These are phyloP conservation scores for Trogon melanurus DNA, from an alignment of 2,113 vertebrate genomes.

Conservation along the genomic window DNA sequence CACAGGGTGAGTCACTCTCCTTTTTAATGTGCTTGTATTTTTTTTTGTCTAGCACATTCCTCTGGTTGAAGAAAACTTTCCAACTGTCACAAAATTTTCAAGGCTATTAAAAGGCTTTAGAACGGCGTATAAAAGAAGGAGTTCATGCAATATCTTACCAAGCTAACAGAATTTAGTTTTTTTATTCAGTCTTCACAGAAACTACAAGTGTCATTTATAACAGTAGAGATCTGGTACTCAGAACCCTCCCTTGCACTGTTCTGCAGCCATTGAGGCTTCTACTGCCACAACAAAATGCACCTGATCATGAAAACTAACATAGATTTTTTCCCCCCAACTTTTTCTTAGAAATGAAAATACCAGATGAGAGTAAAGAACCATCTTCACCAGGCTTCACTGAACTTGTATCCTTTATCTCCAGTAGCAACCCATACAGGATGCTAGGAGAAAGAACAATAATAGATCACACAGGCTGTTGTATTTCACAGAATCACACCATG, in stretches of 20 bases:
- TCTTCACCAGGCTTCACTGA: background rate
- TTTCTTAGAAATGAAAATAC: background rate
- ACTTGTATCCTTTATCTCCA: background rate
- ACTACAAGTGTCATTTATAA: background rate
- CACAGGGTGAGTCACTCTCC: background rate
- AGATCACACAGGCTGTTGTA: background rate
- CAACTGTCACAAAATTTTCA: background rate
- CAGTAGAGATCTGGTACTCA: background rate
- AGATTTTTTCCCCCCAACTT: background rate
- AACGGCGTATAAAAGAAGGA: background rate
- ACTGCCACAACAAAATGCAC: background rate
- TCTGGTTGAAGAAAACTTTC: background rate
- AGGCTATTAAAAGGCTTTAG: background rate
- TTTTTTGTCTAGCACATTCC: background rate
- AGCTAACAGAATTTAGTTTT: background rate
- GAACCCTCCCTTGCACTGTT: background rate
- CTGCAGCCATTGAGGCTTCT: background rate
- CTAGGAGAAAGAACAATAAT: background rate
- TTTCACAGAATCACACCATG: background rate
- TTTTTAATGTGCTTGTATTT: background rate
- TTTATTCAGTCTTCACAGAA: background rate
- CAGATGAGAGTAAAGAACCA: background rate
- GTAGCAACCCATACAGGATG: background rate
- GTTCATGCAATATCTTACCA: background rate
- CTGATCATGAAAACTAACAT: background rate